Base-by-base conservation (phyloP, 1,140 invertebrate genomes). In the Conopomorpha cramerella region DNA sequence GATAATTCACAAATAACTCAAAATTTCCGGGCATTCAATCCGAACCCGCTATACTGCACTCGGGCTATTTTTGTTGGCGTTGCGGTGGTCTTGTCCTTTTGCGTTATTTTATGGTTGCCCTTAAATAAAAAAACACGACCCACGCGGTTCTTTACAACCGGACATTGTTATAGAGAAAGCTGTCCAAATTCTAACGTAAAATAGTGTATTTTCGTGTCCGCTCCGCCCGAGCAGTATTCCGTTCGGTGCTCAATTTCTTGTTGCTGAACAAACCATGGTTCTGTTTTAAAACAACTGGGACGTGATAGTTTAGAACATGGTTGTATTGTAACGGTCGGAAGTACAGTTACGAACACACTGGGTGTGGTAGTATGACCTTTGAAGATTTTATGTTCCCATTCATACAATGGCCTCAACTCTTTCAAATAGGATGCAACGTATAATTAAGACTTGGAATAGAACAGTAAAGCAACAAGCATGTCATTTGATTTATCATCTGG, bases 21-120 rank as follows among this genome's bases (percentile, higher is more conserved):
- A 6, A 10, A 6, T 23, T 23, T 23, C 19, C 10, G 19, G 4
- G 10, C 4, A 23, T 6, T 10, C 4, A 4, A 23, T 4, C 19
- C 4, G 10, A 23, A 10, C 19, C 4, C 19, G 19, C 4, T 23
- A 10, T 6, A 10, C 19, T 23, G 4, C 19, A 10, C 19, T 23
- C 10, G 4, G 19, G 19, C 4, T 64, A 60, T 61, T 68, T 66
- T 57, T 55, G 51, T 51, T 54, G 38, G 32, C 56, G 55, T 52
- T 61, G 63, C 59, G 61, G 61, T 67, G 61, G 63, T 71, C 61
- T 49, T 51, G 56, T 64, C 62, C 50, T 60, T 61, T 55, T 55
- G n/a, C n/a, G 51, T 41, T 58, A 46, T 64, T 59, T 65, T 66
- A 62, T 62, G 46, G 48, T 41, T 60, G 61, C 50, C 50, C 46